Conservation (phyloP, 2,888 invertebrate genomes). For the Caenorhabditis angaria region DNA sequence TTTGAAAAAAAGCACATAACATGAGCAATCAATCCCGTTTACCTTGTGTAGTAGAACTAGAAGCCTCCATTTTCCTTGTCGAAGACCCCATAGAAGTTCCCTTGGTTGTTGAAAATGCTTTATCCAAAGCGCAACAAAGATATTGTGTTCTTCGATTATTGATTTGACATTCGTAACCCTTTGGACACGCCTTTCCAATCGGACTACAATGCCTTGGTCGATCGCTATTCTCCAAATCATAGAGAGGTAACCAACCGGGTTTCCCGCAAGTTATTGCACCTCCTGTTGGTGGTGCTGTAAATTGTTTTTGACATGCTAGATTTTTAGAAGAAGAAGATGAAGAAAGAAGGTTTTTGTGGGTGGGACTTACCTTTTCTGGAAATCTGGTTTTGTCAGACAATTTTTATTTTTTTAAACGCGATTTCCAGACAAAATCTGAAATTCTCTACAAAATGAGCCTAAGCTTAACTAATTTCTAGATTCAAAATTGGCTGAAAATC, state of each 20-base stretch:
- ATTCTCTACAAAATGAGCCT: no score
- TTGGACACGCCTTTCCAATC: conserved; percentile 43
- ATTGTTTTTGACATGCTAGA: no score
- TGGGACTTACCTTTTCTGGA: no score
- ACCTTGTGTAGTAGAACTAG: not conserved
- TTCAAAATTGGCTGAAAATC: no score
- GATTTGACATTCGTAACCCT: conserved; percentile 49
- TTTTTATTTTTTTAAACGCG: no score
- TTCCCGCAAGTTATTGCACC: conserved; percentile 45
- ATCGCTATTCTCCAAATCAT: conserved; percentile 47
- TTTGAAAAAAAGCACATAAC: no score
- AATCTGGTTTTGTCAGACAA: no score
- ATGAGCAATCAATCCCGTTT: no score
- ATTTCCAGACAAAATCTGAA: no score
- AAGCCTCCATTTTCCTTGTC: not conserved
- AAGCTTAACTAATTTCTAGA: no score
- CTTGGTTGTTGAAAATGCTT: not conserved
- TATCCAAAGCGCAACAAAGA: conserved; percentile 50
- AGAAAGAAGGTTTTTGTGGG: no score
- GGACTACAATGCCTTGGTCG: conserved; percentile 51
- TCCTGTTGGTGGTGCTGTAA: not conserved
- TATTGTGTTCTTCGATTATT: conserved; percentile 57
- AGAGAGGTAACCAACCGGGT: conserved; percentile 43
- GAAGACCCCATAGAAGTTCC: not conserved
- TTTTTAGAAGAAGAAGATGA: no score